Conservation (phyloP, 2,888 invertebrate genomes). For the Branchipolynoe longqiensis region DNA sequence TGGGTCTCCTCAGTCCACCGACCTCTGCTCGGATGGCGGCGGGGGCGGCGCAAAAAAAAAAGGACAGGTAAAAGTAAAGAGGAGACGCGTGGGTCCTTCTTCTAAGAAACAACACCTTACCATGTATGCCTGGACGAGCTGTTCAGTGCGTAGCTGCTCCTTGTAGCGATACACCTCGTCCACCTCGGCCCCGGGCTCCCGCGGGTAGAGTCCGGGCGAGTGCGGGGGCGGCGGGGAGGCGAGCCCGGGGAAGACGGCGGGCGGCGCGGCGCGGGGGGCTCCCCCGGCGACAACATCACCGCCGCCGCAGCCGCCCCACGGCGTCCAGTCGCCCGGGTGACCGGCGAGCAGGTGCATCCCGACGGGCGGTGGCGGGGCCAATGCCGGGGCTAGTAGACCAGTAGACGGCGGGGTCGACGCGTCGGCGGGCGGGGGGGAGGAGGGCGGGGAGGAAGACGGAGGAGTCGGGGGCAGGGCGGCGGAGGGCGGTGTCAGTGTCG, state of each 20-base stretch:
- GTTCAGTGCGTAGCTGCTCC: slow-evolving; percentile 41
- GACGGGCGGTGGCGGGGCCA: neutral
- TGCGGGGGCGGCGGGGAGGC: neutral
- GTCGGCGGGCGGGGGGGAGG: neutral
- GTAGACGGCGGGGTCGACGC: slow-evolving; percentile 3
- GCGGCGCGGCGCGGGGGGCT: neutral
- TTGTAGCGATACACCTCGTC: slow-evolving; percentile 43
- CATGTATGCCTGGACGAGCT: slow-evolving; percentile 54
- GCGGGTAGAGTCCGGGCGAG: neutral
- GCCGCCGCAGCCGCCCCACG: neutral
- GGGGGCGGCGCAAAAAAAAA: no score
- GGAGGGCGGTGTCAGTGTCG: no score
- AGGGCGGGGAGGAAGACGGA: neutral
- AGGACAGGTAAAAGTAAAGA: no score
- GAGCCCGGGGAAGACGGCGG: neutral
- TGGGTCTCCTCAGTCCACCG: no score
- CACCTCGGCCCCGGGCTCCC: neutral
- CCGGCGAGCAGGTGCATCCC: slow-evolving; percentile 1
- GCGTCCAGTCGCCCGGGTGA: neutral
- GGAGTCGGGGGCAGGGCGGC: neutral
- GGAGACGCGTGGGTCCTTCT: neutral
- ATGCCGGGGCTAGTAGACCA: no score
- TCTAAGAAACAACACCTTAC: no score
- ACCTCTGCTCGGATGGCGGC: no score
- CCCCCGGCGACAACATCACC: neutral